phyloP scores from a whole-genome alignment of 2,888 invertebrate species.

The Lymantria monacha region DNA sequence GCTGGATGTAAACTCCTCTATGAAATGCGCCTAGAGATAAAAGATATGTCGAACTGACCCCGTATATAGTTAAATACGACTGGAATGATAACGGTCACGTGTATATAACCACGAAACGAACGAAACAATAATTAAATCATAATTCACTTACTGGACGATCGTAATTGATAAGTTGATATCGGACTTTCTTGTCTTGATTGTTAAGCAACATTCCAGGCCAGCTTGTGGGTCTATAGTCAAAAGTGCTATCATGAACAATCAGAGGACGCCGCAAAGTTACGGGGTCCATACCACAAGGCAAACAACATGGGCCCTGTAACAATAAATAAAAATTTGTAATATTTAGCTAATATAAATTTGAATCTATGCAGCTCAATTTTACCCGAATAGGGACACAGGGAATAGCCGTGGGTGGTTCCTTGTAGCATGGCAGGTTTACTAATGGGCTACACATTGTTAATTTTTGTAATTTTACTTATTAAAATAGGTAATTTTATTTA shows the following conservation, averaged over 20 bases:
- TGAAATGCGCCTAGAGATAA: no score
- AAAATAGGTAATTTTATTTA: conserved; percentile 1
- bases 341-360: background rate
- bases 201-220: conserved; percentile 72
- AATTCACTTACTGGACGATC: conserved; percentile 55
- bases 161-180: conserved; percentile 69
- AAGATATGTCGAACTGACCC: no score
- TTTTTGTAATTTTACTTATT: background rate
- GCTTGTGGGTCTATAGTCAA: conserved; percentile 72
- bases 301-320: conserved; percentile 58
- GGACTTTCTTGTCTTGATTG: conserved; percentile 71
- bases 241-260: conserved; percentile 73
- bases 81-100: no score
- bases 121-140: no score
- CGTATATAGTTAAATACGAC: no score
- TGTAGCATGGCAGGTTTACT: conserved; percentile 46
- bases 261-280: conserved; percentile 67
- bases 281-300: conserved; percentile 68
- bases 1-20: no score
- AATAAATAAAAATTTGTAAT: background rate
- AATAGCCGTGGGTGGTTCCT: conserved; percentile 54
- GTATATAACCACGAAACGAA: no score
- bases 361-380: conserved; percentile 9
- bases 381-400: conserved; percentile 59
- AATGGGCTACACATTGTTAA: conserved; percentile 57